A percentile compares a stretch with the other conserved stretches of the same genome.
Conservation (phyloP, 2,797 vertebrate species). For the Anguilla marmorata region DNA sequence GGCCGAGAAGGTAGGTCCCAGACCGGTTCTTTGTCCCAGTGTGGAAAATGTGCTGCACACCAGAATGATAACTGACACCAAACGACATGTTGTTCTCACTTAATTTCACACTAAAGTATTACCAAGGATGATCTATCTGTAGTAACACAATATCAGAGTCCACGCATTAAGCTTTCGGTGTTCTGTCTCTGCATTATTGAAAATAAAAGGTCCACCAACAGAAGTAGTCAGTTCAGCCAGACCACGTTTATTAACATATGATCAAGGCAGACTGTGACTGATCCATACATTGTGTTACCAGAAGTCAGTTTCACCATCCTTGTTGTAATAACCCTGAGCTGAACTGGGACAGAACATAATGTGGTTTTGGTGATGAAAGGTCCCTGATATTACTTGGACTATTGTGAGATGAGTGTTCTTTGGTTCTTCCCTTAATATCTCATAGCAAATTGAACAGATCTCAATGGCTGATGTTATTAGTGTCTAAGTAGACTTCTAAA, state of each 20-base stretch:
- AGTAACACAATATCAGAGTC: too few species aligned
- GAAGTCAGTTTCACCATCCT: neutral
- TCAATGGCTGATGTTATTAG: neutral
- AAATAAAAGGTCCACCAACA: neutral
- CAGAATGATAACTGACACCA: neutral
- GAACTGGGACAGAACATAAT: neutral
- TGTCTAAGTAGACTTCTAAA: neutral
- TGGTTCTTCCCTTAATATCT: neutral
- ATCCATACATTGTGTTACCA: neutral
- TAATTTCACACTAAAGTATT: neutral
- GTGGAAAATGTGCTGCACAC: too few species aligned
- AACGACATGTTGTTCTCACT: neutral
- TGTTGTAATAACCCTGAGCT: neutral
- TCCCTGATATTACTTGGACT: neutral
- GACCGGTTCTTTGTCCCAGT: neutral
- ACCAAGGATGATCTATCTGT: neutral
- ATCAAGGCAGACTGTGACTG: neutral
- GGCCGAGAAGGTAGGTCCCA: constrained; percentile 96
- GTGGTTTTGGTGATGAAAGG: neutral
- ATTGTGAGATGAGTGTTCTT: neutral
- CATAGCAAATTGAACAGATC: neutral
- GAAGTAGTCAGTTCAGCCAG: neutral
- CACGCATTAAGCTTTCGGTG: neutral
- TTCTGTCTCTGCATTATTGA: neutral
- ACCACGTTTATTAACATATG: neutral